phyloP scores from a whole-genome alignment of 2,113 vertebrate genomes.

The Machaerirhynchus nigripectus region DNA sequence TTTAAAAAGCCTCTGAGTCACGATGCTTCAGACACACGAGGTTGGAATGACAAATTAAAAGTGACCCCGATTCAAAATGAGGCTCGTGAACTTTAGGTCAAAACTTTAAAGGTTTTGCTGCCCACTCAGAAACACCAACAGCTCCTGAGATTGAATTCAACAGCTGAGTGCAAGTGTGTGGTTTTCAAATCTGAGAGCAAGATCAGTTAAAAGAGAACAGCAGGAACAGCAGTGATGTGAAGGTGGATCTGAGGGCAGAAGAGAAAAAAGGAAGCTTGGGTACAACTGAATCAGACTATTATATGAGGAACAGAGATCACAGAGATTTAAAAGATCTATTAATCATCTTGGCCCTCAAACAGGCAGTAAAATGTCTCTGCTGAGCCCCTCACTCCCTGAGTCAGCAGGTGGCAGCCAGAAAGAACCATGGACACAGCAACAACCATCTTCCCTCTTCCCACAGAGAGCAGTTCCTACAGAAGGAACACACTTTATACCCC shows the following conservation, averaged over 20 bases:
- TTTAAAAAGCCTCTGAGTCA: conserved; percentile 30
- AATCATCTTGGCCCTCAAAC: background rate
- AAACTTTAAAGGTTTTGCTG: background rate
- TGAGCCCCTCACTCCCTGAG: background rate
- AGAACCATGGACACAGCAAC: background rate
- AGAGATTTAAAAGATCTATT: background rate
- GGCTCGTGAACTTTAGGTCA: background rate
- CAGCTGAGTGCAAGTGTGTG: background rate
- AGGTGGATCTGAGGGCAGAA: background rate
- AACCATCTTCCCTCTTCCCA: background rate
- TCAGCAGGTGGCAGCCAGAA: background rate
- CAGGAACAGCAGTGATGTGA: background rate
- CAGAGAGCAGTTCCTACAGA: background rate
- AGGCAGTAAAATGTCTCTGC: background rate
- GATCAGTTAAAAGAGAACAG: background rate
- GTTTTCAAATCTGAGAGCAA: background rate
- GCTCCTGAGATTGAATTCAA: background rate
- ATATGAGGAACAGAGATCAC: background rate
- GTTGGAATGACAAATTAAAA: conserved; percentile 13
- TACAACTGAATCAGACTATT: background rate
- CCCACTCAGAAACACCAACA: background rate
- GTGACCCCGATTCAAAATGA: background rate
- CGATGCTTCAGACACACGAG: background rate
- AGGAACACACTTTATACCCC: background rate
- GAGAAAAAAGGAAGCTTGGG: background rate